Evolutionary conservation across 2,113 vertebrate species (phyloP), one percentile per base, ranked within the genome.

Genomic region (Apaloderma vittatum): DNA sequence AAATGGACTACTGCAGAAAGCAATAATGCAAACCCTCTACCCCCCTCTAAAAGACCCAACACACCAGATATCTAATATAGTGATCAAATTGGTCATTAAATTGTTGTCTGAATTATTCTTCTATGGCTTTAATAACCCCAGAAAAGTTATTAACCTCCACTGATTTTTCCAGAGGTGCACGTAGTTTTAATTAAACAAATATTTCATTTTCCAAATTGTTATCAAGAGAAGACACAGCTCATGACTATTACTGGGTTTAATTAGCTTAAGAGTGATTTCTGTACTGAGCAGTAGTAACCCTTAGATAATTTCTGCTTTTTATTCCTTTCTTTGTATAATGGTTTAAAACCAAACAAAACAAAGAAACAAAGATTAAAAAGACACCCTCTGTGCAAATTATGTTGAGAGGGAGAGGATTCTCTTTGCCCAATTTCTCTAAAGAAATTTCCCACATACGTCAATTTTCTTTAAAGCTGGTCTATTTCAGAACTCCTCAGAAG

Each of bases 161-260:
- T 32, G 62, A 81, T 91, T 96, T 96, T 91, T 86, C 55, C 70
- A 80, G 79, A 86, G 89, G 68, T 48, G 49, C 7, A 14, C 48
- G 24, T 65, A 57, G 23, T 21, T 84, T 67, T 95, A 94, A 96
- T 97, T 93, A 95, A 97, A 95, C 14, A 95, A 91, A 94, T 94
- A 94, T 74, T 86, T 94, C 34, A 78, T 93, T 95, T 97, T 78
- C 74, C 46, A 70, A 51, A 62, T 55, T 36, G 34, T 96, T 94
- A 91, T 92, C 63, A 71, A 63, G 32, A 66, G 26, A 90, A 88
- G 73, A 77, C 32, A 70, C 6, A 77, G 51, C 27, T 72, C 73
- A 78, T 51, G 58, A 17, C 67, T 45, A 71, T 91, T 48, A 75
- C 77, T 93, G 6, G 26, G 46, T 45, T 94, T 96, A 94, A 96